Evolutionary conservation across 1,140 invertebrate species (phyloP).

Genomic region (Paramacrobiotus metropolitanus): DNA sequence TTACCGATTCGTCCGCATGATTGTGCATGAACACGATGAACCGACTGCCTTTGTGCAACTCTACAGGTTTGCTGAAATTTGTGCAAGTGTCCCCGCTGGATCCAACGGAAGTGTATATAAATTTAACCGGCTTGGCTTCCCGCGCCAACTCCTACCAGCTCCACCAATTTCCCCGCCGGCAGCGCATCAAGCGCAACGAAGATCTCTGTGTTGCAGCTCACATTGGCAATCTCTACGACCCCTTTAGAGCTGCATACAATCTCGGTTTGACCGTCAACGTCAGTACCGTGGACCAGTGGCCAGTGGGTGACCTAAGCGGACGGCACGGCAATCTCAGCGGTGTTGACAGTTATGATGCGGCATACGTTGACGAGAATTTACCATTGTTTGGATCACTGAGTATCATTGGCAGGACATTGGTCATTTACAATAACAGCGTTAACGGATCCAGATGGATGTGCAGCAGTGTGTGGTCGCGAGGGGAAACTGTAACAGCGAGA

Average conservation of each 20-base stretch:
- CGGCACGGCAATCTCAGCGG: not conserved
- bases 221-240: not conserved
- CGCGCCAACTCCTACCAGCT: not conserved
- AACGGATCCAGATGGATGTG: not conserved
- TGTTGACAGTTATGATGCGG: not conserved
- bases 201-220: not conserved
- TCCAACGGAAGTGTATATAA: not conserved
- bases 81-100: not conserved
- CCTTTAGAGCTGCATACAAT: not conserved
- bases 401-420: not conserved
- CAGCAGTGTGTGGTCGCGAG: not conserved
- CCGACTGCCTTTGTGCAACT: not conserved
- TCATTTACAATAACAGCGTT: not conserved
- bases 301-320: not conserved
- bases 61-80: not conserved
- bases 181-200: not conserved
- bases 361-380: not conserved
- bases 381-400: not conserved
- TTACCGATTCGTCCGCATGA: no score
- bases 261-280: not conserved
- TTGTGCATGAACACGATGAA: no score
- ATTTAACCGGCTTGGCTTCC: not conserved
- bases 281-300: not conserved
- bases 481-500: not conserved
- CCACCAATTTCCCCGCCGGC: conserved; percentile 1